A percentile compares a stretch with the other conserved stretches of the same genome.
Evolutionary conservation across 2,113 vertebrate species (phyloP).

Genomic region (Etia nguti): DNA sequence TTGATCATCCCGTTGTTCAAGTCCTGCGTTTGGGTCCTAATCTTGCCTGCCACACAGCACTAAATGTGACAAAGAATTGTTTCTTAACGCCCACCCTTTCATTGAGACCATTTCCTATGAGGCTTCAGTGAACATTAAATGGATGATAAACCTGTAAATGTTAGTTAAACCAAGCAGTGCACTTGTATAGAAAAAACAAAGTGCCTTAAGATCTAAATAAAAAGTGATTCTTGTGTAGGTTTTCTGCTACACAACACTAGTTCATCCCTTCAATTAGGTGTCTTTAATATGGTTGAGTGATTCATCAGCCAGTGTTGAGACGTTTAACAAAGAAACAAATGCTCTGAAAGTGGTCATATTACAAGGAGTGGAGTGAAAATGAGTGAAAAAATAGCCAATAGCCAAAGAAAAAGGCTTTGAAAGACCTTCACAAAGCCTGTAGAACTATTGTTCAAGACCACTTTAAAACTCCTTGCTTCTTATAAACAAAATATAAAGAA

Average conservation of each 20-base stretch:
- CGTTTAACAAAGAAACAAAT: background rate
- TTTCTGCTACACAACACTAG: background rate
- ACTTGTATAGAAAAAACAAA: background rate
- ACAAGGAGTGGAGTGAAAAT: background rate
- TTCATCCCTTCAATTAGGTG: background rate
- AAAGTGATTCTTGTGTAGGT: background rate
- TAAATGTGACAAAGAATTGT: background rate
- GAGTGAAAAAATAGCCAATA: background rate
- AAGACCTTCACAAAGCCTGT: background rate
- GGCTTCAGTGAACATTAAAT: background rate
- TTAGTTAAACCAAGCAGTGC: background rate
- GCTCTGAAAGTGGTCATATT: background rate
- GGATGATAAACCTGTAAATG: background rate
- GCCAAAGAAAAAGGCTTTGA: background rate
- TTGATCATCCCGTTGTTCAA: background rate
- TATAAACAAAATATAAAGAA: background rate
- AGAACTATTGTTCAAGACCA: background rate
- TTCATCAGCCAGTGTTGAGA: background rate
- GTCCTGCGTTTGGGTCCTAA: background rate
- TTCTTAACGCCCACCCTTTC: rapidly evolving
- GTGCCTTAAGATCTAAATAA: background rate
- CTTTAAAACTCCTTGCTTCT: background rate
- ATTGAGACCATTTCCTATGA: background rate
- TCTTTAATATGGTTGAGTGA: background rate
- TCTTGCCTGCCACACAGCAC: background rate